phyloP scores from a whole-genome alignment of 2,888 invertebrate genomes.

The Lasioglossum pauxillum region DNA sequence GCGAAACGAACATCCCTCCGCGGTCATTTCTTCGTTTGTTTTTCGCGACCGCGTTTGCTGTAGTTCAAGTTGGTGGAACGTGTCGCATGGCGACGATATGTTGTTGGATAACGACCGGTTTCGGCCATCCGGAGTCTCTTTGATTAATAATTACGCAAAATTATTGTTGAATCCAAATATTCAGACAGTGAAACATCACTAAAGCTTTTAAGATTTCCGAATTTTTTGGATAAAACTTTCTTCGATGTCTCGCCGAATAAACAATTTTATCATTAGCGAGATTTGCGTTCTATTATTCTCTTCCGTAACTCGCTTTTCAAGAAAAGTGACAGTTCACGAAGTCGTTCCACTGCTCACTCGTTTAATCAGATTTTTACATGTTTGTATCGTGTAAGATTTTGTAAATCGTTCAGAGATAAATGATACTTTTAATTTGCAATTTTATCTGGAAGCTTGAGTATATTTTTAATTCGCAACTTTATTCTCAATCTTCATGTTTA shows the following conservation, averaged over 20 bases:
- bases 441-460: neutral
- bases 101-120: constrained; percentile 35
- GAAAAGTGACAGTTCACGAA: neutral
- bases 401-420: neutral
- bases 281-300: neutral
- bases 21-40: constrained; percentile 42
- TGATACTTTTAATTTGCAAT: neutral
- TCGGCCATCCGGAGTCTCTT: constrained; percentile 26
- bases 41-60: constrained; percentile 67
- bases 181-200: neutral
- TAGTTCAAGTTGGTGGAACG: constrained; percentile 76
- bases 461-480: neutral
- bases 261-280: neutral
- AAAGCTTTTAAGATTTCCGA: neutral
- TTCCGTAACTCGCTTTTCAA: neutral
- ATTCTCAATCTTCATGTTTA: neutral
- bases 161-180: neutral
- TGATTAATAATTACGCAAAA: neutral
- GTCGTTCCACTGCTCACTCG: neutral
- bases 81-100: constrained; percentile 46
- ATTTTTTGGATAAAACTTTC: neutral
- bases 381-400: neutral
- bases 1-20: constrained; percentile 38
- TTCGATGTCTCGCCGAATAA: neutral
- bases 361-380: neutral